A percentile compares a stretch with the other conserved stretches of the same genome.
Conservation (phyloP, 2,113 vertebrate genomes). For the Perca flavescens region DNA sequence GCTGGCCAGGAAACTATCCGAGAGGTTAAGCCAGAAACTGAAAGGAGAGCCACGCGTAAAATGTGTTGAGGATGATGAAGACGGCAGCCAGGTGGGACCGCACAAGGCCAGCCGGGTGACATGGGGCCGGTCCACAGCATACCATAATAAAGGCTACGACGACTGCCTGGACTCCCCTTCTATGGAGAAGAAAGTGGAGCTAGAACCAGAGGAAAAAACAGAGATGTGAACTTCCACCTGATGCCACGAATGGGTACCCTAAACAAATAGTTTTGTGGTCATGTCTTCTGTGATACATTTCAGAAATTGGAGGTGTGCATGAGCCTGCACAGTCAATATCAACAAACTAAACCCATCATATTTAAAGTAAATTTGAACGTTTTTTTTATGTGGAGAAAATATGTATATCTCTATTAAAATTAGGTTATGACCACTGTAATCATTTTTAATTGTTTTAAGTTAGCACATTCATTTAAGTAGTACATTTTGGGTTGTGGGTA, state of each 20-base stretch:
- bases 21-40: constrained; percentile 62
- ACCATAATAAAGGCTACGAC: constrained; percentile 71
- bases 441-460: too few species aligned
- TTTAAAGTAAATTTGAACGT: too few species aligned
- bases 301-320: too few species aligned
- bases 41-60: constrained; percentile 12
- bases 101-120: constrained; percentile 64
- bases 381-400: too few species aligned
- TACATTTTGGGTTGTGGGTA: too few species aligned
- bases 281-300: neutral
- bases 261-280: neutral
- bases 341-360: too few species aligned
- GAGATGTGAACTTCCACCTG: neutral
- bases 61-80: neutral
- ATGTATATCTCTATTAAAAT: too few species aligned
- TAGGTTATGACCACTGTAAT: too few species aligned
- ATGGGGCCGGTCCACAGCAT: constrained; percentile 68
- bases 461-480: too few species aligned
- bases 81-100: neutral
- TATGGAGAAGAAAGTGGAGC: neutral
- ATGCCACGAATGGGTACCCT: neutral
- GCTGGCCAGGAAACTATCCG: constrained; percentile 74
- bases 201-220: neutral
- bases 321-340: too few species aligned
- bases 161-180: constrained; percentile 12